Evolutionary conservation across 1,140 invertebrate genomes (phyloP), one percentile per base, ranked within the genome.

Genomic region (Xylocopa sonorina): DNA sequence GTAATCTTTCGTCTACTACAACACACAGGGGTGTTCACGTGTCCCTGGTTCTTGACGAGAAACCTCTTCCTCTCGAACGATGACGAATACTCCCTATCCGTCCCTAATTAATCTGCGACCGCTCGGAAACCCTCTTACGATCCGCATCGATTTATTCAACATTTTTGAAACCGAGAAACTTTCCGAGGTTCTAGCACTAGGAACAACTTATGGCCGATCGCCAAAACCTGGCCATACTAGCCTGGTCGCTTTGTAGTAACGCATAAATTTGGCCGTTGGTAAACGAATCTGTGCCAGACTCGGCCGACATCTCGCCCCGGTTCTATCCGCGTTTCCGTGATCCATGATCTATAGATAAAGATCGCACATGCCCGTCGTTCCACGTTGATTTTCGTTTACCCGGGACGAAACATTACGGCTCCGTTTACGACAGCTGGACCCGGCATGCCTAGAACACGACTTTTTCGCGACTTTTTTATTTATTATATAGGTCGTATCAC

Each of bases 221-320:
- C 74, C 64, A 77, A 38, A 69, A 55, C 9, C 3, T 3, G 14
- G 29, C 41, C 7, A 58, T 46, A 58, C n/a, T 29, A 21, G 38
- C 51, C 24, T 9, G 51, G 74, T 3, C 16, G 57, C 18, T 75
- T 64, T 74, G 63, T 51, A 48, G 77, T 68, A 73, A 80, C 27
- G 77, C 79, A 81, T 86, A 86, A 85, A 86, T 85, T 85, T 85
- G 80, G 69, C 73, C 62, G 58, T 78, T 72, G 77, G 48, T 64
- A 51, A 46, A 63, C 38, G 62, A 64, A 84, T 85, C 81, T 64
- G 82, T 84, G 84, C 80, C 84, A 84, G 79, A 76, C 34, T 55
- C 16, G 78, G 27, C 62, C 63, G 51, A 78, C 75, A n/a, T 69
- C 38, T 62, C 16, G 75, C 43, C 32, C 68, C 27, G 46, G 32